Base-by-base conservation (phyloP, 2,888 invertebrate species). In the Cantharis nigra region DNA sequence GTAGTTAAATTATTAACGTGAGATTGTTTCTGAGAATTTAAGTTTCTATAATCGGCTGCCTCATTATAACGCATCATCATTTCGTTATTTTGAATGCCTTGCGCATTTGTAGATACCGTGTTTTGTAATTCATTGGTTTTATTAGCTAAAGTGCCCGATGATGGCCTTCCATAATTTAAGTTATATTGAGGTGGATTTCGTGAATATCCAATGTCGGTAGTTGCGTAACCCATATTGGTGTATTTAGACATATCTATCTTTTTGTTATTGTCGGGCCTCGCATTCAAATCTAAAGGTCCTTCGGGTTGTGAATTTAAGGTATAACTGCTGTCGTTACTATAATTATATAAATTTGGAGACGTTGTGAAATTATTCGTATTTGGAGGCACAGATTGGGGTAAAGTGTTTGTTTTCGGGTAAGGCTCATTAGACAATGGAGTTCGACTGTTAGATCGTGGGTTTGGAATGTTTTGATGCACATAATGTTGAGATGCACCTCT, bases 191-290 rank as follows among this genome's bases (percentile, higher is more conserved):
- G 64, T 7, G 73, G 78, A 16, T 82, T 81, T 75, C 87, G 82
- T 4, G 83, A 80, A 76, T 84, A 87, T 71, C 84, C 85, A 30
- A 86, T 85, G 23, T 88, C 88, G 7, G 86, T 81, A 9, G 86
- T 86, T 2, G 85, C 83, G 76, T 88, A 88, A 10, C 87, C 87
- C 87, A 88, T 87, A 78, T 88, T 88, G 5, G 87, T 87, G 75
- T 86, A 88, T 79, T 88, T 87, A 7, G 85, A 84, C 85, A 88
- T 85, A 76, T 88, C 87, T 11, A 87, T 77, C 79, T 86, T 87
- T 64, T 85, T 79, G 33, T 84, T 83, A 1, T 78, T 75, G 62
- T 84, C 81, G 20, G 77, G 83, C 62, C 84, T 81, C 13, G 79
- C 73, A 14, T 78, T 79, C 30, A 30, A 76, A 74, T 78, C 83